Evolutionary conservation across 2,888 invertebrate genomes (phyloP), one percentile per base, ranked within the genome.

Genomic region (Diarsia brunnea): DNA sequence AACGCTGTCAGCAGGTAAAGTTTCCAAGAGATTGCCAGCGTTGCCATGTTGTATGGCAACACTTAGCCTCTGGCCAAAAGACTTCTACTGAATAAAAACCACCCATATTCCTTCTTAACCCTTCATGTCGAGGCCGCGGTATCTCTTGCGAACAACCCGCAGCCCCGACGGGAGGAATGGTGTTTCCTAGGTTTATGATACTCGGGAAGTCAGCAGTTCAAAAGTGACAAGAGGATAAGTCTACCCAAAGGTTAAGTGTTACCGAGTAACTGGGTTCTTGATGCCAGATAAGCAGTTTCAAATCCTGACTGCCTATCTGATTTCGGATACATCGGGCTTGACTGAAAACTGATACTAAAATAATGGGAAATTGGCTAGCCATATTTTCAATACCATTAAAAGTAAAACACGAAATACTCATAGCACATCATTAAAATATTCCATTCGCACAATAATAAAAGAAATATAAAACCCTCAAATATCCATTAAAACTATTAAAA

Each of bases 401-500:
- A 63, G n/a, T 14, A 24, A 72, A 71, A 31, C 43, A 31, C 1
- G 14, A 8, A 51, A 58, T 14, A 63, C 70, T 66, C 75, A 53
- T 43, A 66, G 43, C 74, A 58, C 4, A 43, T 24, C 45, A 31
- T 69, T 31, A 10, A 75, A 75, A 80, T 70, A 63, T 53, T 84
- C 58, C 77, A 84, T 81, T 75, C 53, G 65, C 27, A 24, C n/a
- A 5, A 67, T 63, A 66, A 53, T 38, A 80, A 82, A 73, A 83
- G 58, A 65, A 73, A 71, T 58, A 77, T 73, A 65, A 76, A 80
- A 76, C 67, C 21, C 66, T 83, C 55, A 49, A 81, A 70, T 77
- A 84, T 74, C 74, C 84, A 84, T 84, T 81, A 84, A 80, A 84
- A 84, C 81, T 84, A 83, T 84, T 84, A 77, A 84, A 81, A 31